phyloP scores from a whole-genome alignment of 2,113 vertebrate species.

The Aphelocoma coerulescens region DNA sequence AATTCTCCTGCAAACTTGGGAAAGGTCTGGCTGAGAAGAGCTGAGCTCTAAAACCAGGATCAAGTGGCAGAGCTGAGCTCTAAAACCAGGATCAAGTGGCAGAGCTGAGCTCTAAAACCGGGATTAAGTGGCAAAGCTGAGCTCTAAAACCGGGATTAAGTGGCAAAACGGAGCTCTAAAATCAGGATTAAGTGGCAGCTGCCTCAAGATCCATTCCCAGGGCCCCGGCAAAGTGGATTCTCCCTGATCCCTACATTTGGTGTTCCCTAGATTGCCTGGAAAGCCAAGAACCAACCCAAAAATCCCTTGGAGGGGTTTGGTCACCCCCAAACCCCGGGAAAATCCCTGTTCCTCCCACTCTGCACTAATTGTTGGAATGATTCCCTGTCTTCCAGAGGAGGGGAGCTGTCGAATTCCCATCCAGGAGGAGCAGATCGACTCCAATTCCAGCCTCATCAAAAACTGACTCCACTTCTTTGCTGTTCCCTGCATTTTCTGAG shows the following conservation, averaged over 20 bases:
- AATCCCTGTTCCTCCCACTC: not conserved
- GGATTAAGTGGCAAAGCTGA: not conserved
- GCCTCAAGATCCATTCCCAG: not conserved
- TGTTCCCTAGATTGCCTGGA: not conserved
- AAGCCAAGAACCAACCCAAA: not conserved
- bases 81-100: fast-evolving
- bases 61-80: not conserved
- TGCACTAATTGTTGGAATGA: fast-evolving
- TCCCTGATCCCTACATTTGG: not conserved
- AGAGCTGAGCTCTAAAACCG: not conserved
- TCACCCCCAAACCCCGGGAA: not conserved
- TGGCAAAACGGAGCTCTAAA: not conserved
- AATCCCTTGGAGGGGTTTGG: not conserved
- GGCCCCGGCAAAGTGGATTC: not conserved
- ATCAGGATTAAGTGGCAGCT: not conserved
- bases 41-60: not conserved
- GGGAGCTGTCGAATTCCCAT: conserved; percentile 59
- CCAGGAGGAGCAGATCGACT: conserved; percentile 70
- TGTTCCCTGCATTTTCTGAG: not conserved
- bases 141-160: not conserved
- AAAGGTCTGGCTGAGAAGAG: not conserved
- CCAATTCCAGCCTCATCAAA: conserved; percentile 61
- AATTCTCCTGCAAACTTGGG: not conserved
- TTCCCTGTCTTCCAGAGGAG: conserved; percentile 25
- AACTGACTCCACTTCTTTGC: conserved; percentile 10